A percentile compares a stretch with the other conserved stretches of the same genome.
Conservation (phyloP, 2,888 invertebrate genomes). For the Zaprionus lineosus region DNA sequence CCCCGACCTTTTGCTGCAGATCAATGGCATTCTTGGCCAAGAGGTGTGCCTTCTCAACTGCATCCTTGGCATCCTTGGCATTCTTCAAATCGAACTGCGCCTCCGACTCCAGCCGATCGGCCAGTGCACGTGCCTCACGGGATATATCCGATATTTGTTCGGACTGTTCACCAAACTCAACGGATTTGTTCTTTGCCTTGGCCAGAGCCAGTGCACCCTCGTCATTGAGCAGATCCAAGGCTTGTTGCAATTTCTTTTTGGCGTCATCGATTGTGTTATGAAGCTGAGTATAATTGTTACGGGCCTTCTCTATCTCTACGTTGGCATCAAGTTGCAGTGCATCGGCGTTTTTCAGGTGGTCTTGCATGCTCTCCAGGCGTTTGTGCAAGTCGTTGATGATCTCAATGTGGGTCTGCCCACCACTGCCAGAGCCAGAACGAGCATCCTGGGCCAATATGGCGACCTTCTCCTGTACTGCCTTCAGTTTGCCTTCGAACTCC, state of each 20-base stretch:
- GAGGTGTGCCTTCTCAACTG: conserved; percentile 90
- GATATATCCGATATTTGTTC: conserved; percentile 96
- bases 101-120: conserved; percentile 90
- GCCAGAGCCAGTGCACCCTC: conserved; percentile 92
- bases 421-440: conserved; percentile 87
- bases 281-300: conserved; percentile 85
- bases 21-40: conserved; percentile 90
- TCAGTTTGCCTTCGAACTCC: conserved; percentile 93
- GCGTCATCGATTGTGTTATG: conserved; percentile 85
- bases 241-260: conserved; percentile 87
- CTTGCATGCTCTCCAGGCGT: conserved; percentile 75
- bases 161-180: conserved; percentile 94
- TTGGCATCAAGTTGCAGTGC: conserved; percentile 79
- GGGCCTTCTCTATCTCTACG: conserved; percentile 83
- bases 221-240: conserved; percentile 90
- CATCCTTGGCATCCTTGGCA: conserved; percentile 91
- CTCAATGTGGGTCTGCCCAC: conserved; percentile 89
- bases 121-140: conserved; percentile 91
- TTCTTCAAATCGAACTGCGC: conserved; percentile 89
- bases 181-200: conserved; percentile 90
- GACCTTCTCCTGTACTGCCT: conserved; percentile 89
- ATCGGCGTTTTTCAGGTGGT: conserved; percentile 83
- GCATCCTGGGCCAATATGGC: conserved; percentile 89
- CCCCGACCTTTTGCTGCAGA: conserved; percentile 89
- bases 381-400: conserved; percentile 87